A percentile compares a stretch with the other conserved stretches of the same genome.
These are phyloP conservation scores for Nyctereutes procyonoides DNA, from an alignment of 2,113 vertebrate genomes.

Conservation along the genomic window DNA sequence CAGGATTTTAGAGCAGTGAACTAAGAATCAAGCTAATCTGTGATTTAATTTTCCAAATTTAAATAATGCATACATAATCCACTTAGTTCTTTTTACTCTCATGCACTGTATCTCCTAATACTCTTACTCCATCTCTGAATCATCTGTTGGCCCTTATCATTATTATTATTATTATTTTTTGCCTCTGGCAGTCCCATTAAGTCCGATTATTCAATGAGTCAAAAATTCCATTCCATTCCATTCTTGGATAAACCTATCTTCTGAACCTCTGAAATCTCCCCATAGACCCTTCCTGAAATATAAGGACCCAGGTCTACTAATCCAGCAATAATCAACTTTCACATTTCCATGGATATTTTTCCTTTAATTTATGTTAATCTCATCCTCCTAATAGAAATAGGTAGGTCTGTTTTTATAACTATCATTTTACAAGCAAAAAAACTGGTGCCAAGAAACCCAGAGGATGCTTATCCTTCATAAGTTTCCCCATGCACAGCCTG, in stretches of 20 bases:
- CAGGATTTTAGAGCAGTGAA: conserved; percentile 2
- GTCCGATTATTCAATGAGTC: conserved; percentile 38
- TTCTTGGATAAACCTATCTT: neutral
- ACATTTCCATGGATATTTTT: neutral
- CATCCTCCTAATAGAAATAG: neutral
- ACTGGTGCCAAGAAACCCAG: neutral
- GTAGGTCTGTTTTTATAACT: neutral
- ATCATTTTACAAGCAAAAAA: conserved; percentile 56
- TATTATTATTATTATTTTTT: neutral
- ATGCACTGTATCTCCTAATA: conserved; percentile 27
- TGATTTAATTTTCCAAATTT: conserved; percentile 68
- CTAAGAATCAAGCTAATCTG: conserved; percentile 28
- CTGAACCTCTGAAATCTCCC: neutral
- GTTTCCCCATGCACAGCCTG: conserved; percentile 1
- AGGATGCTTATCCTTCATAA: conserved; percentile 41
- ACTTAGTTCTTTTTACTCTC: conserved; percentile 50
- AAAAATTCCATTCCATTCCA: conserved; percentile 51
- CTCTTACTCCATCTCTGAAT: conserved; percentile 59
- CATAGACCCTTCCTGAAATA: conserved; percentile 13
- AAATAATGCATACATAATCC: conserved; percentile 68
- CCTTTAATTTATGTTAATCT: neutral
- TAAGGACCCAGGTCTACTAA: neutral
- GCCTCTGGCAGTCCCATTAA: conserved; percentile 34
- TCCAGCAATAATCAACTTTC: neutral
- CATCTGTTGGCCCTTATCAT: conserved; percentile 33